These are phyloP conservation scores for Polydrusus tereticollis DNA, from an alignment of 2,888 invertebrate species.

Conservation along the genomic window DNA sequence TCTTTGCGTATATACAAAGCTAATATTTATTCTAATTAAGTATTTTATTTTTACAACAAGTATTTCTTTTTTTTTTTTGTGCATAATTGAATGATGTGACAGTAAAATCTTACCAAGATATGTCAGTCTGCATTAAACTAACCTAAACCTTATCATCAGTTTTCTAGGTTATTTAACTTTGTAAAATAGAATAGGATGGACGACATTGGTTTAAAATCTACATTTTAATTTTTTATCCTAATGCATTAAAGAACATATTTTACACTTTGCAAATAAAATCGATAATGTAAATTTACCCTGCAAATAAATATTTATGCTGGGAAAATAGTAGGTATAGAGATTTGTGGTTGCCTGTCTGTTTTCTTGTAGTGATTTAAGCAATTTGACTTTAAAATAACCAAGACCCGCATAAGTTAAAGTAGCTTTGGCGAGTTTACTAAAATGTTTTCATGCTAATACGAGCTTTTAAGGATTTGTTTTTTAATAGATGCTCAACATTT, in stretches of 20 bases:
- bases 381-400: constrained; percentile 22
- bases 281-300: constrained; percentile 5
- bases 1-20: too few relatives aligned
- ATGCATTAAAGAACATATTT: neutral
- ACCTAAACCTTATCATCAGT: too few relatives aligned
- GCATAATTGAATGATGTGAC: too few relatives aligned
- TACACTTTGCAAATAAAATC: neutral
- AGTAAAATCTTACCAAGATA: too few relatives aligned
- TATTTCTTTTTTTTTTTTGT: too few relatives aligned
- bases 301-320: constrained; percentile 13
- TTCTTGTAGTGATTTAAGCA: constrained; percentile 14
- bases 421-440: constrained; percentile 14
- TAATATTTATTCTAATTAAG: too few relatives aligned
- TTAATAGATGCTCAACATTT: constrained; percentile 1
- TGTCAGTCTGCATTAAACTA: too few relatives aligned
- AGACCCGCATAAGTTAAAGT: constrained; percentile 13
- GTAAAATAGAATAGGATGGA: too few relatives aligned
- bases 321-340: constrained; percentile 6
- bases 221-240: neutral
- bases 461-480: constrained; percentile 2
- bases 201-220: too few relatives aligned
- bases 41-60: too few relatives aligned
- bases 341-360: constrained; percentile 6
- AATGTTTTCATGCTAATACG: constrained; percentile 1
- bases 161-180: too few relatives aligned